These are phyloP conservation scores for Prunella fulvescens DNA, from an alignment of 2,113 vertebrate species.

Conservation along the genomic window DNA sequence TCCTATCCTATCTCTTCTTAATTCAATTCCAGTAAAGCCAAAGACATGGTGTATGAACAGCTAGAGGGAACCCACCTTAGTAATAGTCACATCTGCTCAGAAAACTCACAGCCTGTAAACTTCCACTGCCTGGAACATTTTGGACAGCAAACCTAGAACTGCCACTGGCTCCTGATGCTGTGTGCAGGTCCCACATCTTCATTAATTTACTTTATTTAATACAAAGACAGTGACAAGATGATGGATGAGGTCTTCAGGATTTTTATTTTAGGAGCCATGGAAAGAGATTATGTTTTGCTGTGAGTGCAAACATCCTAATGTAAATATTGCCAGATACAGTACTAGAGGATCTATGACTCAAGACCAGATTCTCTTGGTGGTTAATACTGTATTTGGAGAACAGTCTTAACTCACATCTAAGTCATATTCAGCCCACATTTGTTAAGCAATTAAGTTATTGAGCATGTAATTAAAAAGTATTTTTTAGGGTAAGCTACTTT, in stretches of 20 bases:
- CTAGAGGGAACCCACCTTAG: neutral
- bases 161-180: neutral
- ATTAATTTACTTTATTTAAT: neutral
- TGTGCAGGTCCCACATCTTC: neutral
- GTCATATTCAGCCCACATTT: neutral
- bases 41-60: neutral
- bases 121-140: neutral
- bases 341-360: neutral
- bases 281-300: neutral
- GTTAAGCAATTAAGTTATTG: neutral
- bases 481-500: neutral
- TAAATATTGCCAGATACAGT: neutral
- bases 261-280: neutral
- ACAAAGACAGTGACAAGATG: neutral
- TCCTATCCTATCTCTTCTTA: neutral
- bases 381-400: neutral
- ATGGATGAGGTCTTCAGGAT: neutral
- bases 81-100: neutral
- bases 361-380: neutral
- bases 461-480: neutral
- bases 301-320: neutral
- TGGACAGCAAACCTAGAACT: neutral
- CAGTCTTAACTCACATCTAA: neutral
- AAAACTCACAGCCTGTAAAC: neutral
- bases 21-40: neutral